Percentiles rank a stretch among this genome's conserved stretches.
phyloP scores from a whole-genome alignment of 2,888 invertebrate genomes.

The Anoplius nigerrimus region DNA sequence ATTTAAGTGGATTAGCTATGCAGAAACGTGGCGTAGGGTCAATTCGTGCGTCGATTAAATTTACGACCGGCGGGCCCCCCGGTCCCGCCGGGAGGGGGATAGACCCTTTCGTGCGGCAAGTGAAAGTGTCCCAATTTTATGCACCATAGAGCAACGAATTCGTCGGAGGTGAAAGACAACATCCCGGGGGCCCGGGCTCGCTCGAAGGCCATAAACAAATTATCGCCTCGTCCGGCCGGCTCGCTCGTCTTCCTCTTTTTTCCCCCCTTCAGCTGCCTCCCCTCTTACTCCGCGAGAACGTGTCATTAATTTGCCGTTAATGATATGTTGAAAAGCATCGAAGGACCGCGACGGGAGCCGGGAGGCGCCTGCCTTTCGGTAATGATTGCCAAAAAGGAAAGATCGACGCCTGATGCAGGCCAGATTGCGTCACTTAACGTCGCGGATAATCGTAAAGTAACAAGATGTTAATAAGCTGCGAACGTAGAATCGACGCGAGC shows the following conservation, averaged over 20 bases:
- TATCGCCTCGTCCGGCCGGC: background rate
- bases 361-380: too few relatives aligned
- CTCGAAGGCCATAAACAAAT: background rate
- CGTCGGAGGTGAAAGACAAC: constrained; percentile 41
- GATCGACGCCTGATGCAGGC: too few relatives aligned
- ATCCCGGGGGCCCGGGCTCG: constrained; percentile 40
- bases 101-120: constrained; percentile 50
- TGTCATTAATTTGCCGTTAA: too few relatives aligned
- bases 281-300: too few relatives aligned
- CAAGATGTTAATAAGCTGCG: too few relatives aligned
- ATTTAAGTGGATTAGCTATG: constrained; percentile 39
- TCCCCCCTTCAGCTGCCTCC: too few relatives aligned
- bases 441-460: too few relatives aligned
- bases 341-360: too few relatives aligned
- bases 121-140: constrained; percentile 57
- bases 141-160: constrained; percentile 7
- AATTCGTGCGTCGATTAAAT: constrained; percentile 44
- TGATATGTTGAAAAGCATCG: too few relatives aligned
- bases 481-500: too few relatives aligned
- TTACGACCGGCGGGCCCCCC: constrained; percentile 27
- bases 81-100: constrained; percentile 18
- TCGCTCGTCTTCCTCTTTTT: background rate
- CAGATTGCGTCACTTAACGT: too few relatives aligned
- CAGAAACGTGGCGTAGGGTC: constrained; percentile 32
- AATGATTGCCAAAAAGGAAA: too few relatives aligned